These are phyloP conservation scores for Crocidura indochinensis DNA, from an alignment of 2,797 vertebrate species.

Conservation along the genomic window DNA sequence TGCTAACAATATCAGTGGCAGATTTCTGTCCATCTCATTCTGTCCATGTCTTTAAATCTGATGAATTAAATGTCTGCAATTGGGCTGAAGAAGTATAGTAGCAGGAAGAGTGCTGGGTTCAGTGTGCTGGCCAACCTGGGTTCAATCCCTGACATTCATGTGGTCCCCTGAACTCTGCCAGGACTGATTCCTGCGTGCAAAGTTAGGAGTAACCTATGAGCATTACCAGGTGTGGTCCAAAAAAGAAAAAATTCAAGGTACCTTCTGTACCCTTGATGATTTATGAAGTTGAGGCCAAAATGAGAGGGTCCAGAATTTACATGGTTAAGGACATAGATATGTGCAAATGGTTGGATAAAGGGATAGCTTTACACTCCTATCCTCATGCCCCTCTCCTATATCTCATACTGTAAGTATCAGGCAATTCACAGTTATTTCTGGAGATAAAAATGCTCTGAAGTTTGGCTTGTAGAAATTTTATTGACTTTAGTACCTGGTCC, in stretches of 20 bases:
- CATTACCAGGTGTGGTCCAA: no score
- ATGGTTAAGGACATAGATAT: neutral
- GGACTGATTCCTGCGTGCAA: no score
- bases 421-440: constrained; percentile 34
- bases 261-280: neutral
- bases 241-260: neutral
- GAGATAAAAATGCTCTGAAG: neutral
- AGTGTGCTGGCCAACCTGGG: no score
- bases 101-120: no score
- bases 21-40: neutral
- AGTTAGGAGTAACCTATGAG: no score
- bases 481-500: neutral
- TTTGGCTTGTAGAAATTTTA: neutral
- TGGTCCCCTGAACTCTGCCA: no score
- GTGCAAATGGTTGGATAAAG: neutral
- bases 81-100: no score
- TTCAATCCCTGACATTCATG: no score
- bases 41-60: no score
- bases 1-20: neutral
- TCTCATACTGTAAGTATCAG: neutral
- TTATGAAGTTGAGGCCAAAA: neutral
- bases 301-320: neutral
- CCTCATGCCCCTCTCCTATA: neutral
- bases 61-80: neutral
- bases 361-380: neutral